phyloP scores from a whole-genome alignment of 2,797 vertebrate genomes.

The Carapus acus region DNA sequence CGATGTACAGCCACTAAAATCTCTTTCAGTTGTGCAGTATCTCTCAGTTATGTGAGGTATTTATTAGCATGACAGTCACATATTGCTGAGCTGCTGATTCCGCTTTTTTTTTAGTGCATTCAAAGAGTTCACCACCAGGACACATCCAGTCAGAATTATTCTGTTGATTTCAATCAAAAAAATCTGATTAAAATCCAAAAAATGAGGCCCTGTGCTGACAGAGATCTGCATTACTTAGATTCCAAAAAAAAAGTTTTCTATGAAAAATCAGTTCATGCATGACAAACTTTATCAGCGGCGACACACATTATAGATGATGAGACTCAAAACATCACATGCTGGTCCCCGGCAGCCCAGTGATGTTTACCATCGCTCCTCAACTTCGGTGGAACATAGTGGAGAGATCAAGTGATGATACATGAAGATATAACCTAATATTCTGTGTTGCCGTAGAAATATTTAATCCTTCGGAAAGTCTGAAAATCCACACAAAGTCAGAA shows the following conservation, averaged over 20 bases:
- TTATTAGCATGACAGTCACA: slow-evolving; percentile 13
- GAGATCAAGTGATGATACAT: too few species aligned
- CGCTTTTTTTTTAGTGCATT: slow-evolving; percentile 12
- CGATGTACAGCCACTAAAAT: slow-evolving; percentile 9
- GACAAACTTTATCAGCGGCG: background rate
- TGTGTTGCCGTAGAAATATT: background rate
- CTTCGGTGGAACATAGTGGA: background rate
- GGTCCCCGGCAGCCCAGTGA: background rate
- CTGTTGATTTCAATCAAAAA: background rate
- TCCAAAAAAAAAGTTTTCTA: slow-evolving; percentile 1
- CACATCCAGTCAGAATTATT: background rate
- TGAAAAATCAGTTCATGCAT: background rate
- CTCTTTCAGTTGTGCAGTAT: slow-evolving; percentile 7
- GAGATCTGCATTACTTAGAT: background rate
- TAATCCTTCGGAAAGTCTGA: background rate
- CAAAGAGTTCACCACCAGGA: slow-evolving; percentile 6
- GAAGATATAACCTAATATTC: too few species aligned
- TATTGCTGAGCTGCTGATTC: slow-evolving; percentile 30
- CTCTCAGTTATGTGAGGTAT: slow-evolving; percentile 44
- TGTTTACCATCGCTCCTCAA: too few species aligned
- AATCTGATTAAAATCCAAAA: background rate
- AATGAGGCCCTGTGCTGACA: background rate
- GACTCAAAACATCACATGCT: slow-evolving; percentile 7
- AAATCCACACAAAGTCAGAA: slow-evolving; percentile 11
- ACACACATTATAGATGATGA: background rate